phyloP scores from a whole-genome alignment of 1,140 invertebrate species.

The Drosophila elegans region DNA sequence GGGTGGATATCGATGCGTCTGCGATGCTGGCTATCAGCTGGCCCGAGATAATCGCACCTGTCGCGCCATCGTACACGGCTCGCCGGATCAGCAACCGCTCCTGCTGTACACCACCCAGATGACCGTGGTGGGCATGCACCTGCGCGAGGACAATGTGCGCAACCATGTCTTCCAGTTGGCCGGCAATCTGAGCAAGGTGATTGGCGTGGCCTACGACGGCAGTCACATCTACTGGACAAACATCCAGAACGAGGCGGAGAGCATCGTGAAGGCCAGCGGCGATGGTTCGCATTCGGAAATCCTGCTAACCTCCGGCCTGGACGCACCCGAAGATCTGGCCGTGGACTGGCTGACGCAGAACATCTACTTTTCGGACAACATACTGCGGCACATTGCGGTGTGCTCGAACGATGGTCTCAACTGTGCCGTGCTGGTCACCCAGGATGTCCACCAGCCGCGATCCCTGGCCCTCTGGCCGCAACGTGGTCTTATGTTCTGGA shows the following conservation, averaged over 20 bases:
- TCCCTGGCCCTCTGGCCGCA: constrained; percentile 88
- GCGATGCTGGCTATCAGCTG: constrained; percentile 90
- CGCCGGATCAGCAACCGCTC: constrained; percentile 86
- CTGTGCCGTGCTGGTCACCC: constrained; percentile 88
- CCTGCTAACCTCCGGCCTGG: constrained; percentile 88
- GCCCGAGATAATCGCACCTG: constrained; percentile 89
- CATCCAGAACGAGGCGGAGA: constrained; percentile 87
- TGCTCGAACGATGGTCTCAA: constrained; percentile 88
- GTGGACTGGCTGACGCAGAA: constrained; percentile 92
- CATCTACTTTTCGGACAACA: constrained; percentile 92
- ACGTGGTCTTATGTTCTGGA: constrained; percentile 92
- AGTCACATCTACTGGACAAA: constrained; percentile 91
- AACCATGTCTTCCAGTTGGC: constrained; percentile 85
- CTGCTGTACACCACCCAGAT: constrained; percentile 88
- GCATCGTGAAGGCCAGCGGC: constrained; percentile 87
- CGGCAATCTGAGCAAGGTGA: constrained; percentile 86
- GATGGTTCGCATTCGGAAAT: constrained; percentile 87
- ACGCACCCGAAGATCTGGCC: constrained; percentile 90
- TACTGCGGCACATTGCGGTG: constrained; percentile 90
- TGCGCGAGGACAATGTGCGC: constrained; percentile 79
- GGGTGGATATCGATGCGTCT: constrained; percentile 92
- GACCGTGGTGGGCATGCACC: constrained; percentile 85
- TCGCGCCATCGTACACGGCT: constrained; percentile 85
- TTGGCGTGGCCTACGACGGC: constrained; percentile 89
- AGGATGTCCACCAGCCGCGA: constrained; percentile 87